These are phyloP conservation scores for Tetheella fluctuosa DNA, from an alignment of 2,888 invertebrate genomes.

Conservation along the genomic window DNA sequence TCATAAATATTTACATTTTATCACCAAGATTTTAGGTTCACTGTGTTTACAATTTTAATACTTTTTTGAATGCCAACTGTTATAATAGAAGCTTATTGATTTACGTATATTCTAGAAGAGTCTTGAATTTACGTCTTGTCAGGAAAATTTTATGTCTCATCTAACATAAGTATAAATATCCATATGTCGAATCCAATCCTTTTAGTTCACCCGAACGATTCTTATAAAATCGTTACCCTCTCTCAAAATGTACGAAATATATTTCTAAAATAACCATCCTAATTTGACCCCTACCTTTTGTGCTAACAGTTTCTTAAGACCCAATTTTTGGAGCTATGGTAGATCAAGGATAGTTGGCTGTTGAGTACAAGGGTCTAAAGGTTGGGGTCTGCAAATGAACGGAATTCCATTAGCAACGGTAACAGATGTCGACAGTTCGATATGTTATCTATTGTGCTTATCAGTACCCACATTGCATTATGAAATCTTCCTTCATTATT, in stretches of 20 bases:
- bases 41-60: too few species aligned
- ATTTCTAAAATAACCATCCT: not conserved
- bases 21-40: too few species aligned
- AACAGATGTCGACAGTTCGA: conserved; percentile 17
- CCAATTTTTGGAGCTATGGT: not conserved
- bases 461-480: not conserved
- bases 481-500: too few species aligned
- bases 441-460: not conserved
- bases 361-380: conserved; percentile 24
- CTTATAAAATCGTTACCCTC: not conserved
- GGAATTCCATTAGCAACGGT: conserved; percentile 26
- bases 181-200: not conserved
- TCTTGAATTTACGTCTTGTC: not conserved
- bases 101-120: too few species aligned
- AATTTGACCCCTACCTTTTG: not conserved
- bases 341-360: not conserved
- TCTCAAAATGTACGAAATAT: not conserved
- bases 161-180: not conserved
- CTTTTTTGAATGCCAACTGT: too few species aligned
- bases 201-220: conserved; percentile 5
- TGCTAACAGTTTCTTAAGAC: not conserved
- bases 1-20: too few species aligned
- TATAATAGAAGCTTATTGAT: too few species aligned
- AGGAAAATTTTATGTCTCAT: not conserved
- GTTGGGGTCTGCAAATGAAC: conserved; percentile 21